Conservation (phyloP, 2,797 vertebrate genomes). For the Kryptolebias ocellatus region DNA sequence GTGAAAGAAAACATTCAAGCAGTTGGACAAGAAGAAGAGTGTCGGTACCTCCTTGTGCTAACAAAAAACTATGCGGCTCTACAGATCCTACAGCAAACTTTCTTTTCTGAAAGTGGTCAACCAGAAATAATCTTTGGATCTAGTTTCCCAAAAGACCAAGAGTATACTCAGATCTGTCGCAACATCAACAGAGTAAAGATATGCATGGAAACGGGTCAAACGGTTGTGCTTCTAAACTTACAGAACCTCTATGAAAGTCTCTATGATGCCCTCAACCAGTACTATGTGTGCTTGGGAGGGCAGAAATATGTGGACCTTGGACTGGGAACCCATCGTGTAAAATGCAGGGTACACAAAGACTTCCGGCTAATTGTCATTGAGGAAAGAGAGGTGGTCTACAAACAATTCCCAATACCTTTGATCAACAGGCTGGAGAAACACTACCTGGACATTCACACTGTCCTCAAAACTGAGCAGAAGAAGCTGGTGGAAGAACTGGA, state of each 20-base stretch:
- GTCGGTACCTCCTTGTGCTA: conserved; percentile 92
- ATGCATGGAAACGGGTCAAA: conserved; percentile 96
- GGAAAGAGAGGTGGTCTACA: conserved; percentile 92
- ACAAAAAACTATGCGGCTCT: conserved; percentile 94
- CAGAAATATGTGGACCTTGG: conserved; percentile 97
- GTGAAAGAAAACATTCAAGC: conserved; percentile 87
- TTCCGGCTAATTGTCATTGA: conserved; percentile 95
- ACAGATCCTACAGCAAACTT: conserved; percentile 90
- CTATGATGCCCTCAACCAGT: conserved; percentile 97
- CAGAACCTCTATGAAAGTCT: conserved; percentile 98
- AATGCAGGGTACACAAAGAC: conserved; percentile 91
- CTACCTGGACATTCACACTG: conserved; percentile 90
- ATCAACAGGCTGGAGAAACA: conserved; percentile 98
- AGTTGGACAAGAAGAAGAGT: conserved; percentile 84
- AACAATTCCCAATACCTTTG: conserved; percentile 93
- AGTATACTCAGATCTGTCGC: conserved; percentile 95
- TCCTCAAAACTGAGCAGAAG: conserved; percentile 85
- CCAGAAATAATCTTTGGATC: conserved; percentile 98
- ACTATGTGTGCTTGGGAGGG: conserved; percentile 93
- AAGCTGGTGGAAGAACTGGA: conserved; percentile 78
- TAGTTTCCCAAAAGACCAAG: conserved; percentile 95
- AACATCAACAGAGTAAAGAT: conserved; percentile 96
- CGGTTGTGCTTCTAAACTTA: conserved; percentile 92
- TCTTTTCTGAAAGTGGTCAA: conserved; percentile 82
- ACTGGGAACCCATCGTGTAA: conserved; percentile 95